Conservation (phyloP, 2,888 invertebrate species). For the Acronicta leporina region DNA sequence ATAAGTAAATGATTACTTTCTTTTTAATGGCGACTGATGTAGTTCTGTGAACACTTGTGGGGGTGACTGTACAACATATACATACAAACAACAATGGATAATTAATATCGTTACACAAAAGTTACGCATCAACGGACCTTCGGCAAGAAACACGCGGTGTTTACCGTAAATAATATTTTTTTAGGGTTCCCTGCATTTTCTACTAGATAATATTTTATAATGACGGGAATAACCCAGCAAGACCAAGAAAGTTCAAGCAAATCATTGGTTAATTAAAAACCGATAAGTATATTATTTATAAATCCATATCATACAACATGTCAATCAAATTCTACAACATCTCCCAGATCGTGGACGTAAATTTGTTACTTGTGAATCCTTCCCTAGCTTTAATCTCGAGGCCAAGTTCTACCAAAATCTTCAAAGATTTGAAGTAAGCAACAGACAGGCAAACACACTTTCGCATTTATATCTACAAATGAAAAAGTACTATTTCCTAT, state of each 20-base stretch:
- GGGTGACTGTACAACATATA: constrained; percentile 43
- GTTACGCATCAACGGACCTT: constrained; percentile 55
- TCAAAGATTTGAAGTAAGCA: no score
- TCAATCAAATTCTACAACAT: no score
- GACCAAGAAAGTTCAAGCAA: background rate
- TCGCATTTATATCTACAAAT: no score
- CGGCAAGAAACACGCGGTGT: constrained; percentile 45
- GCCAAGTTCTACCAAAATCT: no score
- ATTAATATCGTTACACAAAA: constrained; percentile 60
- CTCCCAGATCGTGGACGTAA: no score
- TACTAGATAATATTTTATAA: constrained; percentile 2
- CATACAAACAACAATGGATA: constrained; percentile 55
- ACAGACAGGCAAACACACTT: no score
- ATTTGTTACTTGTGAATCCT: no score
- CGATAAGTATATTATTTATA: no score
- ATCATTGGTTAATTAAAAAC: no score
- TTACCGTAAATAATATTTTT: constrained; percentile 50
- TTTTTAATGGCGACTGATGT: constrained; percentile 5
- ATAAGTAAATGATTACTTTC: constrained; percentile 4
- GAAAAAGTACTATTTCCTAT: no score
- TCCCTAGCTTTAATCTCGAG: no score
- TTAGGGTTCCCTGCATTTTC: constrained; percentile 25
- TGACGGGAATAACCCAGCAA: background rate
- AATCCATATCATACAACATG: no score
- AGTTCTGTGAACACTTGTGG: constrained; percentile 11